Evolutionary conservation across 2,888 invertebrate genomes (phyloP).

Genomic region (Odontothrips loti): DNA sequence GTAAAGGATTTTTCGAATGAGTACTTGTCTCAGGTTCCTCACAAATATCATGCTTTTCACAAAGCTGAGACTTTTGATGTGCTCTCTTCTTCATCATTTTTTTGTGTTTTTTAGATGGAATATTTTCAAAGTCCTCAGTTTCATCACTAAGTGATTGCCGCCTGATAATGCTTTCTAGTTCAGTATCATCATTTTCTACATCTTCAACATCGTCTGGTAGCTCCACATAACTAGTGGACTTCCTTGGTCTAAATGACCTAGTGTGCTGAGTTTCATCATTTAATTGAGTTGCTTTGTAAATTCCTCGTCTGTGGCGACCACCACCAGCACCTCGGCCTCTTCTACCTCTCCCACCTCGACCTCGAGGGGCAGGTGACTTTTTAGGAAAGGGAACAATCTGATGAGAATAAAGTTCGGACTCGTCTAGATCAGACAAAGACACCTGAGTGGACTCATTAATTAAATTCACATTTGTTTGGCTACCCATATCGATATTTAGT

Average conservation of each 20-base stretch:
- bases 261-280: background rate
- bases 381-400: background rate
- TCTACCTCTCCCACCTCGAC: background rate
- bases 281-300: background rate
- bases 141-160: no score
- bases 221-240: background rate
- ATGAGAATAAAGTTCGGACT: background rate
- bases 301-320: background rate
- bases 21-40: background rate
- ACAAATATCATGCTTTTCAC: background rate
- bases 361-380: background rate
- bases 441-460: background rate
- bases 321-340: background rate
- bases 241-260: slow-evolving; percentile 1
- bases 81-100: background rate
- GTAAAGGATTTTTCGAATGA: background rate
- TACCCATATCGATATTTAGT: no score
- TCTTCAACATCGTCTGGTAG: background rate
- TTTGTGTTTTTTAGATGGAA: background rate
- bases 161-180: background rate
- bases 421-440: background rate
- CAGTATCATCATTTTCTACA: background rate
- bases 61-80: background rate
- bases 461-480: background rate
- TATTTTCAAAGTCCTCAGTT: background rate